Base-by-base conservation (phyloP, 2,888 invertebrate genomes). In the Andrena praecox region DNA sequence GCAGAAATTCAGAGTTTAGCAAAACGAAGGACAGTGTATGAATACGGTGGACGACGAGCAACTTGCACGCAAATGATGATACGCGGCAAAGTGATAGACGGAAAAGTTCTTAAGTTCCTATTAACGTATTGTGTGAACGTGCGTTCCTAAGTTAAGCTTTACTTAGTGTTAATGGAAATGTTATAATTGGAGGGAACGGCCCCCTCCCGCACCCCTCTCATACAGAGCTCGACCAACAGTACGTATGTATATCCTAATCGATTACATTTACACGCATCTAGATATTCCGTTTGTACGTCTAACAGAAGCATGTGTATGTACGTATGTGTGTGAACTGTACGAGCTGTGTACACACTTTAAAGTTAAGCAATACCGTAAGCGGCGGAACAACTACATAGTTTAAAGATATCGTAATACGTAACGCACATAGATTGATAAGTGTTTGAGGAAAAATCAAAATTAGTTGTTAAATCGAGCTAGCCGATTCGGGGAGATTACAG, bases 131-230 rank as follows among this genome's bases (percentile, higher is more conserved):
- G 77, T 81, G 84, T 82, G 83, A 86, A 85, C 80, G 78, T 87
- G 89, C 78, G 90, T 90, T 90, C 87, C 89, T 90, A 90, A 87
- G 85, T 88, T 86, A 88, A 90, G 92, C 91, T 91, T 91, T 87
- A 89, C 85, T 77, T 82, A 85, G 71, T 67, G 63, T 74, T 54
- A 56, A 75, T 54, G n/a, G 6, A 16, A 35, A 56, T 62, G 62
- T 71, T 67, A 31, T 7, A 72, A 69, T 77, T 68, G 77, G 42
- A 67, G 50, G 73, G 52, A 62, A 56, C 31, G 59, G 27, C n/a
- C 63, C 80, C 42, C 42, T 42, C 16, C 42, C 12, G 5, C 42
- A 42, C 4, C 4, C 42, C 42, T 42, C 42, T 73, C 50, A 29
- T 5, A 64, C 59, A 59, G 69, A 74, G 72, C 77, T 78, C 77